These are phyloP conservation scores for Vandiemenella viatica DNA, from an alignment of 2,888 invertebrate genomes.

Conservation along the genomic window DNA sequence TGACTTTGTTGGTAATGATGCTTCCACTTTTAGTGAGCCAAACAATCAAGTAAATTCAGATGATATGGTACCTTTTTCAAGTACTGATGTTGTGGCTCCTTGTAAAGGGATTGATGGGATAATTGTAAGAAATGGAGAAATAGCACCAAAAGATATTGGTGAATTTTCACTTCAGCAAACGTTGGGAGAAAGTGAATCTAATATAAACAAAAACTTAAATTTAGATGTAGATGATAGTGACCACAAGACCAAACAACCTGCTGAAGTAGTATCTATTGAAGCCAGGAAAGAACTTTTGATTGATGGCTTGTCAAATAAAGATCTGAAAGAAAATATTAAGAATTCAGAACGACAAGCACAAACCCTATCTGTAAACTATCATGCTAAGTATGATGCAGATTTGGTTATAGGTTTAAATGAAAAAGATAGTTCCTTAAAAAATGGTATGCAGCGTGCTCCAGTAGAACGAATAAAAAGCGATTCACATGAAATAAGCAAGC, in stretches of 20 bases:
- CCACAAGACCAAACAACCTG: neutral
- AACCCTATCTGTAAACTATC: conserved; percentile 13
- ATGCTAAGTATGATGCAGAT: conserved; percentile 21
- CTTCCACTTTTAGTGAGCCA: no score
- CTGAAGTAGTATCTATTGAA: neutral
- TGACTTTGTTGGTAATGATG: neutral
- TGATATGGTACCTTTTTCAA: neutral
- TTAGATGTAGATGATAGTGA: neutral
- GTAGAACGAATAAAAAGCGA: conserved; percentile 77
- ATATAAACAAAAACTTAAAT: neutral
- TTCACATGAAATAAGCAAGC: conserved; percentile 51
- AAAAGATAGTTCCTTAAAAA: conserved; percentile 5
- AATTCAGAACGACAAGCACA: conserved; percentile 6
- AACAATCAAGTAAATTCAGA: no score
- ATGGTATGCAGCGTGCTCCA: conserved; percentile 33
- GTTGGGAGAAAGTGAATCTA: no score
- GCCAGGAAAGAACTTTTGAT: no score
- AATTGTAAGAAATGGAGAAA: neutral
- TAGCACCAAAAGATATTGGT: neutral
- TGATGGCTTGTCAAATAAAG: neutral
- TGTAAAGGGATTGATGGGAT: conserved; percentile 1
- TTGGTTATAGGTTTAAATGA: conserved; percentile 27
- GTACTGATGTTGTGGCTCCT: conserved; percentile 1
- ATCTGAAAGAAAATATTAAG: neutral
- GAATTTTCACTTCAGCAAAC: no score